Conservation (phyloP, 2,888 invertebrate genomes). For the Stictocephala bisonia region DNA sequence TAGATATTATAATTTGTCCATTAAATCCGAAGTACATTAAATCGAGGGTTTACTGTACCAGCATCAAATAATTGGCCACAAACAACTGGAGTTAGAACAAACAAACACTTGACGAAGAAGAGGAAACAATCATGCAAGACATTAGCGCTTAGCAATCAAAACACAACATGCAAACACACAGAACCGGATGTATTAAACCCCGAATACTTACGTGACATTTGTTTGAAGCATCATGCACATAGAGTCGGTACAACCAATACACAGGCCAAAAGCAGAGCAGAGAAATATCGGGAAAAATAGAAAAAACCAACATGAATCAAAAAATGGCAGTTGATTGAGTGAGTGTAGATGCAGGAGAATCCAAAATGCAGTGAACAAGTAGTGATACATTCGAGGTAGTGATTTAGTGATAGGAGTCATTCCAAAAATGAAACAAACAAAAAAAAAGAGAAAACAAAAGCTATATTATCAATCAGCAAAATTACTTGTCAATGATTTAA, state of each 20-base stretch:
- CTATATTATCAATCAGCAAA: too few species aligned
- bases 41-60: neutral
- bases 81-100: neutral
- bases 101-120: neutral
- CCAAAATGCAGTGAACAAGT: conserved; percentile 37
- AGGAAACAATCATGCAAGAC: conserved; percentile 16
- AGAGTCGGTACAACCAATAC: conserved; percentile 81
- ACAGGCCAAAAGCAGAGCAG: conserved; percentile 81
- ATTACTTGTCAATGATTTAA: too few species aligned
- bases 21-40: too few species aligned
- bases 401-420: conserved; percentile 28
- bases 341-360: conserved; percentile 34
- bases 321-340: conserved; percentile 62
- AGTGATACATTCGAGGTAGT: conserved; percentile 15
- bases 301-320: conserved; percentile 65
- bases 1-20: too few species aligned
- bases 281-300: conserved; percentile 79
- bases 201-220: conserved; percentile 80
- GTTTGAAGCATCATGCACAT: conserved; percentile 79
- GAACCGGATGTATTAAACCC: conserved; percentile 42
- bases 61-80: neutral
- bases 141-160: conserved; percentile 28
- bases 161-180: conserved; percentile 47
- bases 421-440: conserved; percentile 22
- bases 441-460: too few species aligned